These are phyloP conservation scores for Malurus melanocephalus DNA, from an alignment of 2,113 vertebrate genomes.

Conservation along the genomic window DNA sequence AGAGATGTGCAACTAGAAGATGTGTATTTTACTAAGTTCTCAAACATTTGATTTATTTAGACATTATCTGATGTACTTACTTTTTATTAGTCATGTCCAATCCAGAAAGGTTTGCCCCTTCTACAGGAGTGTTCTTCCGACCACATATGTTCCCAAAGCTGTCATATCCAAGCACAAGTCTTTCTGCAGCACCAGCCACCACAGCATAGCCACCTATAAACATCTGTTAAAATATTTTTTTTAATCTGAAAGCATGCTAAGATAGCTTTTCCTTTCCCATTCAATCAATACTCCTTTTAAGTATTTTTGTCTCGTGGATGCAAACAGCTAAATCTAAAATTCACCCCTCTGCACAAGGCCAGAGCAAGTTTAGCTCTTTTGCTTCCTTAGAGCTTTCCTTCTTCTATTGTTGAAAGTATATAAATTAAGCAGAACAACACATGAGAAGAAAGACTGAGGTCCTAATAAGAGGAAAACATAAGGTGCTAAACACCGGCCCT, in stretches of 20 bases:
- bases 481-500: not conserved
- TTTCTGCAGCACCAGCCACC: slow-evolving; percentile 71
- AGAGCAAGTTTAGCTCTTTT: not conserved
- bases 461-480: not conserved
- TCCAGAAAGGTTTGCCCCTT: slow-evolving; percentile 78
- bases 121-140: slow-evolving; percentile 71
- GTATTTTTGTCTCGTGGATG: not conserved
- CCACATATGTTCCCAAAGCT: slow-evolving; percentile 82
- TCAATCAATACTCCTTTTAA: not conserved
- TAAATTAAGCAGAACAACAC: not conserved
- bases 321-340: not conserved
- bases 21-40: not conserved
- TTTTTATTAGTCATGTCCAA: slow-evolving; percentile 77
- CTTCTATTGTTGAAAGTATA: not conserved
- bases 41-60: not conserved
- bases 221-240: slow-evolving; percentile 61
- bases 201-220: slow-evolving; percentile 77
- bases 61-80: slow-evolving; percentile 58
- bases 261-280: not conserved
- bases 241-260: not conserved
- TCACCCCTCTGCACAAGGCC: not conserved
- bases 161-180: slow-evolving; percentile 80
- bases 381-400: not conserved
- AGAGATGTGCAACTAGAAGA: not conserved
- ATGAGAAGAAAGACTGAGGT: not conserved